Evolutionary conservation across 2,888 invertebrate species (phyloP), one percentile per base, ranked within the genome.

Genomic region (Gnatocerus cornutus): DNA sequence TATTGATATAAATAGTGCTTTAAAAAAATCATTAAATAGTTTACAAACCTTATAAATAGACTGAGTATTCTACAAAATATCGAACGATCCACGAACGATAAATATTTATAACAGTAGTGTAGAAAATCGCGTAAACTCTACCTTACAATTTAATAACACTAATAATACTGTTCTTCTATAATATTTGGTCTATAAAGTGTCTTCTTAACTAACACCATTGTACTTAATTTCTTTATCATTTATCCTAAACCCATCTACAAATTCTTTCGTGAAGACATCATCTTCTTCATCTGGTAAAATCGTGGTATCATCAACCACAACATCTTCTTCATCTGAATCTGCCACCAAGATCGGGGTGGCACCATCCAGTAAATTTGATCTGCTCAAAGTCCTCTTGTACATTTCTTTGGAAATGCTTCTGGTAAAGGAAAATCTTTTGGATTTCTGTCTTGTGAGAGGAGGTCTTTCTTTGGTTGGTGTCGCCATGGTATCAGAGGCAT

Each of bases 401-500:
- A 86, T 84, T 63, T 88, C 88, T 53, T 87, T 84, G 3, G 88
- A 88, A 1, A 89, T 87, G 75, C 87, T 87, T 63, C 88, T 85
- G 9, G 88, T 89, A 77, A 89, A 89, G 53, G 88, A 88, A 79
- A 88, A 87, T 72, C 88, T 85, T 16, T 88, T 84, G 0, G 88
- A 88, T 66, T 88, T 85, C 71, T 87, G 87, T 71, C 87, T 84
- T 53, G 87, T 87, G 50, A 88, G 82, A 0, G 87, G 85, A 0
- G 86, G 85, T 3, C 87, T 85, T 3, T 85, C 84, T 43, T 82
- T 80, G 9, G 82, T 79, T 0, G 83, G 83, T 41, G 84, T 82
- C 9, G 83, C 81, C 63, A 83, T 80, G 0, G 84, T 80, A 7
- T 87, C 90, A 5, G 86, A 86, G 0, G 91, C 90, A 72, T 89